Evolutionary conservation across 2,113 vertebrate genomes (phyloP).

Genomic region (Crotalus viridis): DNA sequence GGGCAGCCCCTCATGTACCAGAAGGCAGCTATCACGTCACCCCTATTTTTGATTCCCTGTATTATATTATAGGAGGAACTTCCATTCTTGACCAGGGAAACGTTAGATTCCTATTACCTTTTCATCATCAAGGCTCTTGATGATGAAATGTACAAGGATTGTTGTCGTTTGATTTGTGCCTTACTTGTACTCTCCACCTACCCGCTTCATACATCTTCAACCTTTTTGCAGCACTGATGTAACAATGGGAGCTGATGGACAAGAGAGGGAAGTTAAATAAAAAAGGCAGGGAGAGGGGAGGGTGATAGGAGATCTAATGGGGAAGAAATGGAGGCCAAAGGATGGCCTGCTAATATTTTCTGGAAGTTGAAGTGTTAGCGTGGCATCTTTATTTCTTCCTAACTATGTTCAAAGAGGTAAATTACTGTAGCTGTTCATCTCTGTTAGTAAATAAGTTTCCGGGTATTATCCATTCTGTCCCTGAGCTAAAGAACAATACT

Average conservation of each 20-base stretch:
- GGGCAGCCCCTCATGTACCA: too few species aligned
- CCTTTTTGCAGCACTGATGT: conserved; percentile 20
- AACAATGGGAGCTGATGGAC: conserved; percentile 7
- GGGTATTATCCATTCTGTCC: neutral
- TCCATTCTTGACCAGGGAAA: conserved; percentile 6
- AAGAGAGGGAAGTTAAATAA: neutral
- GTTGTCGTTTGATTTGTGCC: neutral
- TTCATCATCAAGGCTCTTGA: conserved; percentile 27
- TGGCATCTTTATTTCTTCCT: neutral
- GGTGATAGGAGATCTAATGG: neutral
- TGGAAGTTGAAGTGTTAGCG: neutral
- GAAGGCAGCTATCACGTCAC: too few species aligned
- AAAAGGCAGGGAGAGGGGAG: neutral
- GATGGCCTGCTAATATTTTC: neutral
- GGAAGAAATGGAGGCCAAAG: neutral
- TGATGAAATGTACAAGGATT: conserved; percentile 34
- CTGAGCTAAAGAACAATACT: neutral
- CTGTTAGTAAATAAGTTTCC: neutral
- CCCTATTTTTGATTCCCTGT: neutral
- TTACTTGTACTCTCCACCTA: neutral
- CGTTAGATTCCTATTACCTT: conserved; percentile 48
- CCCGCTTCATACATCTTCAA: conserved; percentile 18
- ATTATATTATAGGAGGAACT: conserved; percentile 2
- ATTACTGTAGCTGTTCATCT: neutral
- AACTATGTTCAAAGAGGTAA: conserved; percentile 24